Percentiles rank a stretch among this genome's conserved stretches.
These are phyloP conservation scores for Gopherus flavomarginatus DNA, from an alignment of 2,113 vertebrate genomes.

Conservation along the genomic window DNA sequence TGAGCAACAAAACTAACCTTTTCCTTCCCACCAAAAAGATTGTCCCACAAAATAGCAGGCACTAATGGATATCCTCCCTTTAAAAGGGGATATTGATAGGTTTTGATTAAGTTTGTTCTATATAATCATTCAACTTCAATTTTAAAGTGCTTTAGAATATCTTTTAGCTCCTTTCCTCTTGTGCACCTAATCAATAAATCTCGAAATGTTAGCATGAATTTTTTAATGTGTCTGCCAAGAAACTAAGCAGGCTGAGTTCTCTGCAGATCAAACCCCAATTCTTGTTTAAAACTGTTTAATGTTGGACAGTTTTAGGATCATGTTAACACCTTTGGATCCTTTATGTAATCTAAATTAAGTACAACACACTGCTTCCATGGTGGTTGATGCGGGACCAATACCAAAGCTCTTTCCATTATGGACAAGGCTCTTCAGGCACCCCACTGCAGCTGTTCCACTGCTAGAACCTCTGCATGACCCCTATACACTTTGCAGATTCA, in stretches of 20 bases:
- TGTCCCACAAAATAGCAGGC: not conserved
- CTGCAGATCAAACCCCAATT: not conserved
- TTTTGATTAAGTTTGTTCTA: not conserved
- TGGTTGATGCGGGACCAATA: not conserved
- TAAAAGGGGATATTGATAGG: not conserved
- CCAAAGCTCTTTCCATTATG: not conserved
- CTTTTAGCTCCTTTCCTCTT: not conserved
- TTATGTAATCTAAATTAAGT: not conserved
- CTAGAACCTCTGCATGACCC: not conserved
- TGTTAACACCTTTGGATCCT: not conserved
- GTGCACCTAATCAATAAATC: not conserved
- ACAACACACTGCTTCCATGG: not conserved
- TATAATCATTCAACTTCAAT: not conserved
- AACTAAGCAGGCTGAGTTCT: not conserved
- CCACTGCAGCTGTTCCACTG: not conserved
- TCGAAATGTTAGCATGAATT: not conserved
- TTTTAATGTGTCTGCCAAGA: not conserved
- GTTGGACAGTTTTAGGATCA: not conserved
- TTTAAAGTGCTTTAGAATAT: not conserved
- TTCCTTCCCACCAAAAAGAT: not conserved
- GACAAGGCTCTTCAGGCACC: not conserved
- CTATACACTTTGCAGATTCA: not conserved
- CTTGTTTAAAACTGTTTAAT: not conserved
- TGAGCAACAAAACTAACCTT: not conserved
- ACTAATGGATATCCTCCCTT: not conserved